phyloP scores from a whole-genome alignment of 2,113 vertebrate species.

The Eurystomus gularis region DNA sequence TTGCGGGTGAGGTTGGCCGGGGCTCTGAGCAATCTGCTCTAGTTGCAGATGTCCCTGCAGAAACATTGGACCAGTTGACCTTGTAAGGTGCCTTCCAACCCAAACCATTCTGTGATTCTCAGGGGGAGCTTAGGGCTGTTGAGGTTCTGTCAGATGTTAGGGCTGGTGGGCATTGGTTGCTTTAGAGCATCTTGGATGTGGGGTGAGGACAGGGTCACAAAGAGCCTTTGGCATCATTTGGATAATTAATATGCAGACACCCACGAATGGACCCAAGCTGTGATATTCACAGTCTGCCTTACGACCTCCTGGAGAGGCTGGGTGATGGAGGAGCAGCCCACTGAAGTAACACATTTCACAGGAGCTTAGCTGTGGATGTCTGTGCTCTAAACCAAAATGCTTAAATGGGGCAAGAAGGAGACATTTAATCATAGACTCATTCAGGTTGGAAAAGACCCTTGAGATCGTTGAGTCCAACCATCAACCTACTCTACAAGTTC shows the following conservation, averaged over 20 bases:
- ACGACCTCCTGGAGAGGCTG: neutral
- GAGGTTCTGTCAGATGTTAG: neutral
- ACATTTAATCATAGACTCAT: too few relatives aligned
- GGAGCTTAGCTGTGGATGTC: neutral
- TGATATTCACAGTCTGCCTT: neutral
- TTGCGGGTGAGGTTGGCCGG: too few relatives aligned
- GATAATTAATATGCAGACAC: neutral
- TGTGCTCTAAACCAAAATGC: neutral
- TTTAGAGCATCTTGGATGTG: neutral
- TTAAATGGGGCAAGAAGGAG: neutral
- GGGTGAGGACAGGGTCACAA: neutral
- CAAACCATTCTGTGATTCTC: too few relatives aligned
- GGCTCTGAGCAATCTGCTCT: too few relatives aligned
- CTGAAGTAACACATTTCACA: neutral
- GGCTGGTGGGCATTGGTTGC: neutral
- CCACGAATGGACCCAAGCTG: neutral
- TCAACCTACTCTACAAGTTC: too few relatives aligned
- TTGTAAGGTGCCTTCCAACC: too few relatives aligned
- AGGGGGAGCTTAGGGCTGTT: neutral
- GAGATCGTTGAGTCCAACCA: too few relatives aligned
- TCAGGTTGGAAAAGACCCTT: too few relatives aligned
- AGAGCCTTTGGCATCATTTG: neutral
- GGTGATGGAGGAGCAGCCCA: neutral
- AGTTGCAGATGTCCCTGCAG: too few relatives aligned
- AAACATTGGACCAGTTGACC: too few relatives aligned